A percentile compares a stretch with the other conserved stretches of the same genome.
These are phyloP conservation scores for Drosophila aldrichi DNA, from an alignment of 2,888 invertebrate genomes.

Conservation along the genomic window DNA sequence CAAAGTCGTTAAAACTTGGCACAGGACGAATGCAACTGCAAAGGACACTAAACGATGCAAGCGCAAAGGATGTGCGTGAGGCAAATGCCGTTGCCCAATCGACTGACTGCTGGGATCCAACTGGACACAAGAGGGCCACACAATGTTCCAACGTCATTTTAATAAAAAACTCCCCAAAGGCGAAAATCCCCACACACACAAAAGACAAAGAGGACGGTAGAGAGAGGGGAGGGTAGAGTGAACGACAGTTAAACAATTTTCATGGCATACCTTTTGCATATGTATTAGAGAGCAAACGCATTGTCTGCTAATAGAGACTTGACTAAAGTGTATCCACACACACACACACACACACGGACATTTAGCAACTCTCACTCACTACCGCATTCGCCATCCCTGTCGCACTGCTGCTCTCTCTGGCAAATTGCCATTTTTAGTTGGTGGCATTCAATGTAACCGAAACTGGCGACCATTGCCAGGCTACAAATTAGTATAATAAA, in stretches of 20 bases:
- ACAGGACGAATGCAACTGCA: constrained; percentile 40
- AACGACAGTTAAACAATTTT: constrained; percentile 66
- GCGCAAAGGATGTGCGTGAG: constrained; percentile 62
- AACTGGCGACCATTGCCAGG: constrained; percentile 78
- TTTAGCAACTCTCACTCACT: neutral
- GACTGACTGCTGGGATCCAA: constrained; percentile 27
- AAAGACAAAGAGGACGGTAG: rapidly evolving
- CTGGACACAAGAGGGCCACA: constrained; percentile 41
- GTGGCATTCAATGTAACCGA: constrained; percentile 75
- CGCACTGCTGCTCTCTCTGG: constrained; percentile 45
- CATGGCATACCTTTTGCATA: constrained; percentile 68
- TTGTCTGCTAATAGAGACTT: constrained; percentile 81
- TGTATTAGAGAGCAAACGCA: constrained; percentile 57
- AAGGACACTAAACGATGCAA: constrained; percentile 64
- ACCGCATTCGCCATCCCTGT: neutral
- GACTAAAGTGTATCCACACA: constrained; percentile 62
- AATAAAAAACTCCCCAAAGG: constrained; percentile 61
- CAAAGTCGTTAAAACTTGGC: constrained; percentile 80
- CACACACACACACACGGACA: neutral
- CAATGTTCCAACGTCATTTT: constrained; percentile 58
- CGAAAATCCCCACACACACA: constrained; percentile 60
- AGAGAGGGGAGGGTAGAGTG: neutral
- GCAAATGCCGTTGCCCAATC: constrained; percentile 63
- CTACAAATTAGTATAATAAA: constrained; percentile 85
- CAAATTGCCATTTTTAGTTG: constrained; percentile 83